Base-by-base conservation (phyloP, 2,113 vertebrate genomes). In the Platysternon megacephalum region DNA sequence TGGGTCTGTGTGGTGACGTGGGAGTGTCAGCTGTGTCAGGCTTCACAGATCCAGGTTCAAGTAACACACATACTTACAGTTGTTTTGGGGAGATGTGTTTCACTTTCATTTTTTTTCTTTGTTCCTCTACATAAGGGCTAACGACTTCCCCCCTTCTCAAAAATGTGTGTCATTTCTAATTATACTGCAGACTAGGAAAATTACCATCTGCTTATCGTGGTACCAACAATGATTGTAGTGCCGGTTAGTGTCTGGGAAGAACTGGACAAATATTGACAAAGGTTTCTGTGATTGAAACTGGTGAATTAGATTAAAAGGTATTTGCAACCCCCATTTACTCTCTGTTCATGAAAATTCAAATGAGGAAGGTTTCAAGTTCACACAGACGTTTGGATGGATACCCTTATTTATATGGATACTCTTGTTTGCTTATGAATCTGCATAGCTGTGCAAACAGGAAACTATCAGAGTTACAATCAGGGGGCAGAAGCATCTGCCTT, bases 181-280 rank as follows among this genome's bases (percentile, higher is more conserved):
- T 96, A 78, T 46, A 53, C 21, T 82, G 44, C 80, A 89, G 82
- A 29, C 42, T 85, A 86, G 92, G n/a, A 68, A 65, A 86, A 91
- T 84, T 90, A 53, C 10, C 3, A 1, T 65, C 79, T 94, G 79
- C 85, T 90, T 53, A 28, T 4, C 72, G 26, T 11, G 24, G 24
- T 65, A 51, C 85, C 79, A 82, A 61, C 65, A 90, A 3, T 78
- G 39, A 5, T 32, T 85, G n/a, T 76, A 87, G 58, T 51, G 48
- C 13, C 21, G 28, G 8, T 68, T 91, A 82, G 84, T n/a, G 65
- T 32, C 53, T 44, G 84, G 86, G 84, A 35, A 89, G 80, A 89
- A 87, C 79, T 42, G 6, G 49, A 88, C 26, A 84, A 94, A 88
- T 42, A 56, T 86, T 65, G 91, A 81, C 86, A 91, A 93, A 95